phyloP scores from a whole-genome alignment of 2,888 invertebrate species.

The Ectropis crepuscularia region DNA sequence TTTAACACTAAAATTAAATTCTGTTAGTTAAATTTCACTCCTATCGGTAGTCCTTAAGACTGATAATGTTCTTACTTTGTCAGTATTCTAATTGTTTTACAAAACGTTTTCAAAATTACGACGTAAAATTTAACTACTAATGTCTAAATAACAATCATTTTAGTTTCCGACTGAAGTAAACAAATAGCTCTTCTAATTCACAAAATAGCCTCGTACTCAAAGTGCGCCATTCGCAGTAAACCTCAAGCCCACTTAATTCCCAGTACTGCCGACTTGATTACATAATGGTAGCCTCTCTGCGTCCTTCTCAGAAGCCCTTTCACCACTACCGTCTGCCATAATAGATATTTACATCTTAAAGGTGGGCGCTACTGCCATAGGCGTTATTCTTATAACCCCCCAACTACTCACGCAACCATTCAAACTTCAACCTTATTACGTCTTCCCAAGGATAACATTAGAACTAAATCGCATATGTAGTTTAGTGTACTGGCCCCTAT shows the following conservation, averaged over 20 bases:
- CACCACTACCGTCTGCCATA: constrained; percentile 37
- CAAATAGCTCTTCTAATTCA: constrained; percentile 2
- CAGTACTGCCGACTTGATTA: constrained; percentile 32
- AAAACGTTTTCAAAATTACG: too few species aligned
- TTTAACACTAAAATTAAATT: too few species aligned
- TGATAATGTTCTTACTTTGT: too few species aligned
- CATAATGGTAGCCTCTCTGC: constrained; percentile 33
- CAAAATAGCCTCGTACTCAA: not conserved
- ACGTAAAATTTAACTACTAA: too few species aligned
- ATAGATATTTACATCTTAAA: constrained; percentile 44
- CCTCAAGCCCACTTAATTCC: constrained; percentile 15
- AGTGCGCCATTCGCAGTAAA: not conserved
- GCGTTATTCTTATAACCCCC: constrained; percentile 37
- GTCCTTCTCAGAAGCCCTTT: constrained; percentile 40
- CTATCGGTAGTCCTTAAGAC: too few species aligned
- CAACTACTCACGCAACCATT: constrained; percentile 39
- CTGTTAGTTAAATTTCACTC: too few species aligned
- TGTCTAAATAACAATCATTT: too few species aligned
- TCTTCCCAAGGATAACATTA: constrained; percentile 39
- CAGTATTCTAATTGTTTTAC: too few species aligned
- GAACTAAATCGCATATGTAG: constrained; percentile 30
- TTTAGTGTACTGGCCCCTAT: constrained; percentile 53
- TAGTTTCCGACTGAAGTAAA: too few species aligned
- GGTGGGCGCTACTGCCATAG: constrained; percentile 39
- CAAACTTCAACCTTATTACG: constrained; percentile 37